Evolutionary conservation across 2,888 invertebrate species (phyloP).

Genomic region (Craniophora ligustri): DNA sequence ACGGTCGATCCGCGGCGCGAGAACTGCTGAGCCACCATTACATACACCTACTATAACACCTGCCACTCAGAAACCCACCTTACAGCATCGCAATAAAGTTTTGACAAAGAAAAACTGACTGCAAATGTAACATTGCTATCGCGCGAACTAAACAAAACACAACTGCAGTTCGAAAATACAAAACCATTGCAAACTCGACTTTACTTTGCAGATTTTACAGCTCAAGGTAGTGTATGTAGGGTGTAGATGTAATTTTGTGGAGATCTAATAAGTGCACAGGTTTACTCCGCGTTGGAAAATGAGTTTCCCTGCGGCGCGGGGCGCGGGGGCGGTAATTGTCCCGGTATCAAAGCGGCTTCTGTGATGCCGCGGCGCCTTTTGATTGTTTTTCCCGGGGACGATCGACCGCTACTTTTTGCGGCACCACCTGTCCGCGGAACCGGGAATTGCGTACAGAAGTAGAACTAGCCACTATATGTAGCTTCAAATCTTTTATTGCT

Average conservation of each 20-base stretch:
- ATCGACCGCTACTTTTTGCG: constrained; percentile 71
- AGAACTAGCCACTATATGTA: no score
- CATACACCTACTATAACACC: constrained; percentile 5
- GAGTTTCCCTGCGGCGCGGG: constrained; percentile 79
- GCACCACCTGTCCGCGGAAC: constrained; percentile 71
- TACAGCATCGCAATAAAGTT: neutral
- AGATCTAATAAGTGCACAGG: constrained; percentile 82
- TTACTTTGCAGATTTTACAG: constrained; percentile 16
- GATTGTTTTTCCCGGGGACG: constrained; percentile 81
- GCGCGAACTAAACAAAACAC: constrained; percentile 45
- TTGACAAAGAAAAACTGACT: neutral
- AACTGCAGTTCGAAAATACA: constrained; percentile 12
- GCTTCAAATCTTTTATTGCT: no score
- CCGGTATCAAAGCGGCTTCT: constrained; percentile 77
- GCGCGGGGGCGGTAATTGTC: constrained; percentile 75
- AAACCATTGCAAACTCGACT: constrained; percentile 44
- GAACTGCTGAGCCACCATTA: constrained; percentile 63
- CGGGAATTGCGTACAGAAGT: constrained; percentile 32
- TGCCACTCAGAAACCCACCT: constrained; percentile 16
- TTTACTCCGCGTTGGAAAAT: constrained; percentile 85
- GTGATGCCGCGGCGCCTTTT: constrained; percentile 83
- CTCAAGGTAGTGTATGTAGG: neutral
- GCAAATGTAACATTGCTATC: constrained; percentile 38
- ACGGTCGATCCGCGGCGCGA: constrained; percentile 82
- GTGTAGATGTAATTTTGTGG: constrained; percentile 51